Evolutionary conservation across 1,140 invertebrate genomes (phyloP), one percentile per base, ranked within the genome.

Genomic region (Drosophila ercepeae): DNA sequence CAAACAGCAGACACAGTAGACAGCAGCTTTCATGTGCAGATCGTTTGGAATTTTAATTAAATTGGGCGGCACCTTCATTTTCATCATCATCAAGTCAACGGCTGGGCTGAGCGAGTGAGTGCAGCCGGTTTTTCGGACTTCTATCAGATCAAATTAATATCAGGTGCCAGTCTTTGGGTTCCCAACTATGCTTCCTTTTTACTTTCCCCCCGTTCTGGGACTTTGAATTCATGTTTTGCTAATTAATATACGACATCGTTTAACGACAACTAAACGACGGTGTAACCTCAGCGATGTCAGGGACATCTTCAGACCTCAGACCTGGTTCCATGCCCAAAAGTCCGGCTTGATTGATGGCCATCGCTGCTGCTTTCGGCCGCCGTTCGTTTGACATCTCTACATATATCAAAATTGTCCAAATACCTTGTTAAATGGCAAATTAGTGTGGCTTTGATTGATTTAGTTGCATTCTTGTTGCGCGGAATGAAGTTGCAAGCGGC

Each of bases 361-460:
- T 60, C 54, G 75, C 68, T 78, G 70, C 82, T 79, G 39, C 39
- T 42, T 42, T 42, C 8, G 39, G 39, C 39, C 39, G 39, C 39
- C 39, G 39, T 18, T 42, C 39, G 14, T 83, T 88, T 88, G 82
- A 88, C 82, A 88, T 82, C 79, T 82, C 77, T 77, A 90, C 86
- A 89, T 88, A 90, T 90, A 89, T 88, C 89, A 90, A 89, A 89
- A 90, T 90, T 90, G 89, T 90, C 89, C 89, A 90, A 90, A 90
- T 90, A 81, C 89, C 89, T 88, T 90, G 89, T 90, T 90, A 90
- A 90, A 90, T 90, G 89, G 89, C 89, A 90, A 90, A 90, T 90
- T 90, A 90, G 89, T 90, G 89, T 83, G 78, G 72, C 51, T 81
- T 61, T 90, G 89, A 90, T 90, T 90, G 89, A 89, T 90, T 88